A percentile compares a stretch with the other conserved stretches of the same genome.
Evolutionary conservation across 2,888 invertebrate genomes (phyloP).

Genomic region (Scaptomyza flava): DNA sequence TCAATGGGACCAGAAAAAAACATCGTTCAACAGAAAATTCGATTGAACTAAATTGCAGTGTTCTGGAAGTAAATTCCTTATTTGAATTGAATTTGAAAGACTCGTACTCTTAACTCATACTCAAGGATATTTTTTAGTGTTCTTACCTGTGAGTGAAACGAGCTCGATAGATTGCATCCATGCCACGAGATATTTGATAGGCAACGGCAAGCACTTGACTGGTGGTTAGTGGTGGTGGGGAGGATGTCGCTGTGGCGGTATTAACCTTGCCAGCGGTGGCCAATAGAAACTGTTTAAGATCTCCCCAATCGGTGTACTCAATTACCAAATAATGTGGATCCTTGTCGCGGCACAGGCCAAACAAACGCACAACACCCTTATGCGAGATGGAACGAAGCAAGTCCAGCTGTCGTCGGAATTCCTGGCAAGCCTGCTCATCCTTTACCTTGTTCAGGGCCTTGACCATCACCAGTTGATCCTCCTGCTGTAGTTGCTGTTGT

Average conservation of each 20-base stretch:
- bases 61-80: too few relatives aligned
- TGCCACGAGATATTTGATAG: constrained; percentile 91
- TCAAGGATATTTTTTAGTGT: too few relatives aligned
- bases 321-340: constrained; percentile 95
- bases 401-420: constrained; percentile 95
- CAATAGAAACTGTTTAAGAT: constrained; percentile 94
- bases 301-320: constrained; percentile 98
- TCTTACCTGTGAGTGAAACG: constrained; percentile 91
- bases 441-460: constrained; percentile 91
- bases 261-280: constrained; percentile 85
- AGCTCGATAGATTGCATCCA: constrained; percentile 91
- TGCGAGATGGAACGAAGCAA: constrained; percentile 93
- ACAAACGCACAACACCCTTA: constrained; percentile 90
- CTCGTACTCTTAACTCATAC: too few relatives aligned
- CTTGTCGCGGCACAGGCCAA: constrained; percentile 92
- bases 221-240: constrained; percentile 87
- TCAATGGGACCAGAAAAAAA: too few relatives aligned
- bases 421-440: constrained; percentile 91
- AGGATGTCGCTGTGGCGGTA: constrained; percentile 73
- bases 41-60: too few relatives aligned
- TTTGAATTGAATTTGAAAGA: too few relatives aligned
- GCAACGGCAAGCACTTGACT: constrained; percentile 89
- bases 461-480: constrained; percentile 87
- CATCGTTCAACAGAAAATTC: too few relatives aligned
- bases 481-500: constrained; percentile 41